phyloP scores from a whole-genome alignment of 2,797 vertebrate genomes.

The Paramormyrops hopkinsi region DNA sequence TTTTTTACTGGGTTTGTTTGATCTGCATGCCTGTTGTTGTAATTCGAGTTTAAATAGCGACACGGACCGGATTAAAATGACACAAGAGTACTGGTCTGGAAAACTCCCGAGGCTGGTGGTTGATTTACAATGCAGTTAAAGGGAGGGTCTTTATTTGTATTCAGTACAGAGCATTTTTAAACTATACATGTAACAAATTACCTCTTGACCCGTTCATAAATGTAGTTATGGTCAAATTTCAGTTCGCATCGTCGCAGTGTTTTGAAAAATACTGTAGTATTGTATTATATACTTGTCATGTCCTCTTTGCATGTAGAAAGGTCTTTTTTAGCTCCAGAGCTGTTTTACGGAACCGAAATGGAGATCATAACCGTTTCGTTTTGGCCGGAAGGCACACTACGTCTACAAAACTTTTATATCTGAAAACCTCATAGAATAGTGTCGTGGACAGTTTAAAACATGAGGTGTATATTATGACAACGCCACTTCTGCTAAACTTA shows the following conservation, averaged over 20 bases:
- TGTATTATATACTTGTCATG: background rate
- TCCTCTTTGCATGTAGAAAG: background rate
- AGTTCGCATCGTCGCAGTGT: background rate
- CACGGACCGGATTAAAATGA: conserved; percentile 23
- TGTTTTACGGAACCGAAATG: conserved; percentile 40
- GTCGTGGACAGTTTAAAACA: background rate
- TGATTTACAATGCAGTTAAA: conserved; percentile 5
- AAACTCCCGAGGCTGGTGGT: background rate
- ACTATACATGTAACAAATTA: background rate
- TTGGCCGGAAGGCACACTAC: conserved; percentile 18
- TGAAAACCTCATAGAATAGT: background rate
- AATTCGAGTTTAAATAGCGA: background rate
- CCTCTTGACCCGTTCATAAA: background rate
- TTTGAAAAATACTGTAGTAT: background rate
- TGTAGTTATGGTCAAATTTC: background rate
- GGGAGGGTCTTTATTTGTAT: background rate
- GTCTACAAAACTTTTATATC: background rate
- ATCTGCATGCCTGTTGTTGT: background rate
- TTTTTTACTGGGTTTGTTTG: background rate
- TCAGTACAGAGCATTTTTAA: background rate
- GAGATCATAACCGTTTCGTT: conserved; percentile 33
- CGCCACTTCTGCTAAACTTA: background rate
- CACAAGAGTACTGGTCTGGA: conserved; percentile 17
- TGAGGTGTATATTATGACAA: background rate
- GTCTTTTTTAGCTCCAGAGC: background rate